Base-by-base conservation (phyloP, 2,888 invertebrate genomes). In the Ditylenchus weischeri region DNA sequence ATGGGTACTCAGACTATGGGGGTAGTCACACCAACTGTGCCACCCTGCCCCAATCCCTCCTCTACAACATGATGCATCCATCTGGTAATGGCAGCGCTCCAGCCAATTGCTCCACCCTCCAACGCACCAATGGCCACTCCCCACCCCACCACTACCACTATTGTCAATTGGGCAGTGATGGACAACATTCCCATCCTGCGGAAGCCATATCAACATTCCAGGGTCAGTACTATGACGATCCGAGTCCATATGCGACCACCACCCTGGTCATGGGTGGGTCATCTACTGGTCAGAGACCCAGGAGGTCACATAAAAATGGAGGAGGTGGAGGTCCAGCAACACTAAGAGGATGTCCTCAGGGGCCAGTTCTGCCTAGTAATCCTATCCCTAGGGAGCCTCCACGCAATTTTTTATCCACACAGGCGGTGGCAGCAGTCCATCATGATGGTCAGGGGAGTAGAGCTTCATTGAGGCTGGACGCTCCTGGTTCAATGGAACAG, bases 201-300 rank as follows among this genome's bases (percentile, higher is more conserved):
- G 47, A 36, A 10, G n/a, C 48, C 10, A 49, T 36, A 18, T 36
- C n/a, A 29, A 60, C 47, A 61, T 75, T 57, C 49, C 43, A 43
- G 11, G 43, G 43, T 15, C 43, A 75, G 71, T 76, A 75, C 67
- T 75, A 77, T 61, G 78, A 80, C 61, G 79, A 81, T 57, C 83
- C 82, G 13, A 79, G 77, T 21, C 82, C 82, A 21, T 82, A 82
- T 58, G 82, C 82, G 7, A 81, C 81, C 0, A 82, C 82, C 8
- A 82, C 82, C 8, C 64, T 82, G 38, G 77, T 78, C 15, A 78
- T 78, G 63, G 75, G 75, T n/a, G 76, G 74, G 2, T 43, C 59
- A 15, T 19, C 19, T 8, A 36, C 59, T 19, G 43, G 23, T 13
- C 35, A 36, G 19, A 23, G 38, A 23, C 23, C 35, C 2, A 48